Evolutionary conservation across 2,888 invertebrate species (phyloP), one percentile per base, ranked within the genome.

Genomic region (Oxycera nigricornis): DNA sequence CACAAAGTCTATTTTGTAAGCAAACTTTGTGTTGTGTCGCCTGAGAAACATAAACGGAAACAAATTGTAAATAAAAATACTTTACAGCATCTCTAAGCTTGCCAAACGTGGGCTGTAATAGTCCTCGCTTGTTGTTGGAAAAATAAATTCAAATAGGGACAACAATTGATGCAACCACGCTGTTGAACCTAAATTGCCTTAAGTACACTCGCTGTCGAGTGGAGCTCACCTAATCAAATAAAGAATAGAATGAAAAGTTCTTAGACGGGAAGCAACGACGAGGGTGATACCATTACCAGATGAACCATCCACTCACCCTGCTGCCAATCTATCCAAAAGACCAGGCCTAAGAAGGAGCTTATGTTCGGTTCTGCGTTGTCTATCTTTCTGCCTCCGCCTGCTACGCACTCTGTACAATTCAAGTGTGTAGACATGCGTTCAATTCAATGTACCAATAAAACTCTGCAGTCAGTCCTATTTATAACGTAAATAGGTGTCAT

Each of bases 51-150:
- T 30, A 59, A 59, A 59, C 20, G 59, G 22, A 59, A 59, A 59
- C 30, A 59, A 59, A 59, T 59, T 59, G 59, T 59, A 28, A 59
- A 59, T 59, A 59, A 59, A 59, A 59, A 59, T 30, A 28, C 59
- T 30, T 26, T 28, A 30, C 59, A 59, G 22, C 30, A 59, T 59
- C 59, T 59, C 30, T 59, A 24, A 9, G 4, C 59, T 59, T 30
- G 11, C 55, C 20, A 46, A n/a, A 24, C 55, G 11, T 9, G n/a
- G 2, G 55, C 4, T 24, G 6, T 55, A 22, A 22, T 55, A 17
- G 20, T 22, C 3, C 3, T 20, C 24, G 2, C 24, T 24, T 17
- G 20, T 22, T 55, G 55, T 11, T 3, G 11, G 14, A n/a, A 46
- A 55, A 59, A 30, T 30, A 59, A 30, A 28, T 59, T 26, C 59